These are phyloP conservation scores for Hydrocynus forskahlii DNA, from an alignment of 2,797 vertebrate genomes.

Conservation along the genomic window DNA sequence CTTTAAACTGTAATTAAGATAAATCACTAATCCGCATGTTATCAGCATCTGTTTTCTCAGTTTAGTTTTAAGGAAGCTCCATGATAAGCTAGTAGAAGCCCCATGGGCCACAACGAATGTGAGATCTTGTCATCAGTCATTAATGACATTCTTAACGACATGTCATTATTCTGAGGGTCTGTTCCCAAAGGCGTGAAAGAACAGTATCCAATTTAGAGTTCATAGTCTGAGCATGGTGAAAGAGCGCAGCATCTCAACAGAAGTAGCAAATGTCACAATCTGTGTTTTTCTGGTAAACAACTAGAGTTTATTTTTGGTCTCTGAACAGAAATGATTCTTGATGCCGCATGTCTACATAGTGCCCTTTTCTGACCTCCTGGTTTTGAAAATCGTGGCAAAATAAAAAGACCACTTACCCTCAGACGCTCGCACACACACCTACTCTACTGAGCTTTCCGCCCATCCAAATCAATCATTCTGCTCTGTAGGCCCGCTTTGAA, in stretches of 20 bases:
- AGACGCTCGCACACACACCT: conserved; percentile 40
- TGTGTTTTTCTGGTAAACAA: conserved; percentile 34
- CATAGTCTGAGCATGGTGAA: background rate
- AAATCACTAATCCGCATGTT: conserved; percentile 13
- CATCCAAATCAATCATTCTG: conserved; percentile 35
- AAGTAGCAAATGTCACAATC: conserved; percentile 33
- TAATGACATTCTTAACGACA: conserved; percentile 27
- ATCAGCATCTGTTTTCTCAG: conserved; percentile 32
- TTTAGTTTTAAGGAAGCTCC: conserved; percentile 25
- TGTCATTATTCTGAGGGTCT: conserved; percentile 4
- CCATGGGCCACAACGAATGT: background rate
- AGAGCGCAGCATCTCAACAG: background rate
- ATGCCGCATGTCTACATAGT: conserved; percentile 37
- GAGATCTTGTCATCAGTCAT: conserved; percentile 7
- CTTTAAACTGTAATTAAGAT: conserved; percentile 38
- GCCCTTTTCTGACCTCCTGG: conserved; percentile 26
- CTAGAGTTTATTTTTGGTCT: conserved; percentile 29
- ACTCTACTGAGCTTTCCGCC: conserved; percentile 1
- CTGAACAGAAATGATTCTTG: conserved; percentile 21
- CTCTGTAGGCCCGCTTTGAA: conserved; percentile 14
- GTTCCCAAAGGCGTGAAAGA: conserved; percentile 1
- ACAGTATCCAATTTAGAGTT: conserved; percentile 8
- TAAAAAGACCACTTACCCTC: conserved; percentile 54
- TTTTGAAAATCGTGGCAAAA: conserved; percentile 10
- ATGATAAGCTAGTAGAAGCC: background rate